phyloP scores from a whole-genome alignment of 2,113 vertebrate species.

The Epinephelus cyanopodus region DNA sequence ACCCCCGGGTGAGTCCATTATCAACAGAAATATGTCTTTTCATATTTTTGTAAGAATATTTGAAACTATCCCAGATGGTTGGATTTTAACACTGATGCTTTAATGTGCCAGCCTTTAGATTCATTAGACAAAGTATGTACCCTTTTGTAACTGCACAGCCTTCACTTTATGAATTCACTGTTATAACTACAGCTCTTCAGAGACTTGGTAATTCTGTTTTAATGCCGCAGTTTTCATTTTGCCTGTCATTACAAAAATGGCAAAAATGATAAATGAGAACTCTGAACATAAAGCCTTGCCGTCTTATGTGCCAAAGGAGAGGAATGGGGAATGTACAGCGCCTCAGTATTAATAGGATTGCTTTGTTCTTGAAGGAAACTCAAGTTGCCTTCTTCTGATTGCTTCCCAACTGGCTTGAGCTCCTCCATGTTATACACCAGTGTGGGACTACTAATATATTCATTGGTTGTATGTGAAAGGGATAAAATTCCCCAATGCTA shows the following conservation, averaged over 20 bases:
- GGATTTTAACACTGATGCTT: slow-evolving; percentile 10
- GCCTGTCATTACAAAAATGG: slow-evolving; percentile 50
- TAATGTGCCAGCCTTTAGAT: slow-evolving; percentile 19
- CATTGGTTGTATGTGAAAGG: slow-evolving; percentile 41
- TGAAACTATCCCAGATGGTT: neutral
- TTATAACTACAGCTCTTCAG: slow-evolving; percentile 38
- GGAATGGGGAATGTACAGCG: slow-evolving; percentile 51
- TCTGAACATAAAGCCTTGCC: slow-evolving; percentile 32
- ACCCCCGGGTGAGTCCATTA: neutral
- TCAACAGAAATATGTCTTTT: neutral
- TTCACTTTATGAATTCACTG: slow-evolving; percentile 39
- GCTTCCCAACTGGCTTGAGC: slow-evolving; percentile 46
- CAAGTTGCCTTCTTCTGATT: slow-evolving; percentile 43
- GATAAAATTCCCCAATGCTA: slow-evolving; percentile 22
- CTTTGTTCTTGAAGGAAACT: slow-evolving; percentile 66
- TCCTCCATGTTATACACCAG: slow-evolving; percentile 46
- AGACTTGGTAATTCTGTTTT: slow-evolving; percentile 56
- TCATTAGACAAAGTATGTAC: slow-evolving; percentile 38
- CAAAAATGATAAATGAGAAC: slow-evolving; percentile 55
- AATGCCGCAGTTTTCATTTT: slow-evolving; percentile 53
- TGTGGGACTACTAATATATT: slow-evolving; percentile 49
- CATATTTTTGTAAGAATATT: neutral
- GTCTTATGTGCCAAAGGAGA: slow-evolving; percentile 42
- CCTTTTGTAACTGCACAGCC: slow-evolving; percentile 13
- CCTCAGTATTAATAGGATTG: slow-evolving; percentile 52